Base-by-base conservation (phyloP, 2,797 vertebrate genomes). In the Xenentodon cancila region DNA sequence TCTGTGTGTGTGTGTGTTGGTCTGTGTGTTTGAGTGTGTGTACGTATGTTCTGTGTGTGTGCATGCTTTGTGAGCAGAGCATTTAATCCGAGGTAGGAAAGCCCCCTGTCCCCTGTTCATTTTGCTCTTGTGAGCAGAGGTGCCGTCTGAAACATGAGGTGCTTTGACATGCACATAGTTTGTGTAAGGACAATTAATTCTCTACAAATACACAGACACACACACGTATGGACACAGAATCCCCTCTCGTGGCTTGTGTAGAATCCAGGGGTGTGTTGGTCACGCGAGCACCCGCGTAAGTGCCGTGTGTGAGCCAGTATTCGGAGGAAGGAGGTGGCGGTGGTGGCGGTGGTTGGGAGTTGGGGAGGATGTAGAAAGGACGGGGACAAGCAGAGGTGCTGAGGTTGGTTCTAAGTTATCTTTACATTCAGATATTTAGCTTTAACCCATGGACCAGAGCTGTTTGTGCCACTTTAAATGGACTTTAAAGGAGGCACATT, bases 101-200 rank as follows among this genome's bases (percentile, higher is more conserved):
- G 59, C 58, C 71, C 70, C 74, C 66, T 67, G 64, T 83, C 56
- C 84, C 62, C 52, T 73, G 60, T 77, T 84, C 61, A 85, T 81
- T 87, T 86, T 68, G 64, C 70, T 73, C 32, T 37, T 59, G 64
- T 73, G 67, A 80, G 66, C 83, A 78, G 61, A 86, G 85, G 82
- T 90, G 84, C 66, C 73, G 75, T 75, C 71, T 86, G 81, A 89
- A 79, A 80, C 83, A 90, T 81, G 79, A 84, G 74, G 84, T 82
- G 80, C 59, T 13, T 55, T 82, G 75, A 77, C 75, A 68, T 61
- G 44, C 55, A 69, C 68, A 63, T 49, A 80, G 43, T 53, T 58
- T 48, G 40, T 59, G 59, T 53, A 73, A 66, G 37, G 53, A 71
- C 21, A 43, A 70, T 76, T 71, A 71, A 76, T 71, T 66, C 73